phyloP scores from a whole-genome alignment of 1,140 invertebrate species.

The Drosophila lacteicornis region DNA sequence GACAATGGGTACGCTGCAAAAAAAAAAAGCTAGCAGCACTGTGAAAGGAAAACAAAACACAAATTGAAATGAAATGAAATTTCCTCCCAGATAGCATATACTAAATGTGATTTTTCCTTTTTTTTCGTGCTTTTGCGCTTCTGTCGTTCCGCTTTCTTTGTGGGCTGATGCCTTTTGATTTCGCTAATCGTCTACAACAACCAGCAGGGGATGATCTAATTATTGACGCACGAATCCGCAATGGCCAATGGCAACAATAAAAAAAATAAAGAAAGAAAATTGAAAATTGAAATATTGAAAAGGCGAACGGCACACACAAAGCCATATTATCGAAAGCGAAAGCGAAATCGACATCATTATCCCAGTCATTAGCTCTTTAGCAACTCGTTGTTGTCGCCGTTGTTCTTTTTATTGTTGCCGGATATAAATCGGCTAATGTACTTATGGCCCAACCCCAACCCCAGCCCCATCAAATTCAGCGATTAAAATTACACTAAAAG shows the following conservation, averaged over 20 bases:
- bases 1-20: slow-evolving; percentile 9
- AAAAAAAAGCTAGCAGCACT: neutral
- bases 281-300: slow-evolving; percentile 67
- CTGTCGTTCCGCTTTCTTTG: slow-evolving; percentile 60
- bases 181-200: slow-evolving; percentile 77
- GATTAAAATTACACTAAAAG: too few species aligned
- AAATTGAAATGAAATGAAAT: slow-evolving; percentile 40
- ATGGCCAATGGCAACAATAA: slow-evolving; percentile 33
- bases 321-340: slow-evolving; percentile 70
- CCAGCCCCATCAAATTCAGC: neutral
- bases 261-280: slow-evolving; percentile 30
- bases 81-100: slow-evolving; percentile 18
- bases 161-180: slow-evolving; percentile 71
- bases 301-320: slow-evolving; percentile 23
- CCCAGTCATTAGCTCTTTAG: slow-evolving; percentile 76
- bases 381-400: slow-evolving; percentile 53
- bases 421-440: slow-evolving; percentile 67
- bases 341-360: slow-evolving; percentile 72
- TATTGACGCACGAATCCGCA: slow-evolving; percentile 79
- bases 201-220: slow-evolving; percentile 77
- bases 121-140: slow-evolving; percentile 14
- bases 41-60: slow-evolving; percentile 21
- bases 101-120: slow-evolving; percentile 13
- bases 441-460: slow-evolving; percentile 19
- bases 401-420: slow-evolving; percentile 50